Conservation (phyloP, 1,140 invertebrate species). For the Lamellibrachia luymesi region DNA sequence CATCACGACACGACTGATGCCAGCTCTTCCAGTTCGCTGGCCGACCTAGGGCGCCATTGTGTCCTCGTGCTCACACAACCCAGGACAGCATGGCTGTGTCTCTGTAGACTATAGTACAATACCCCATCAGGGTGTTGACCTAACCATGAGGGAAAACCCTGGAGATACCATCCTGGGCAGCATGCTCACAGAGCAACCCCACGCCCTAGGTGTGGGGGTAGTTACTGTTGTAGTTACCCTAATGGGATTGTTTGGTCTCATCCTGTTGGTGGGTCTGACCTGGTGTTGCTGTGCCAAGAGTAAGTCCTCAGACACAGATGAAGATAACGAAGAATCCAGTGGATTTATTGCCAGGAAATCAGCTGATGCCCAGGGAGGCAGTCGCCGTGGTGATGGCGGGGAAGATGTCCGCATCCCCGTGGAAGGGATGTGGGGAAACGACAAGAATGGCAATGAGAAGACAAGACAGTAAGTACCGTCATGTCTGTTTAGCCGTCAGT, state of each 20-base stretch:
- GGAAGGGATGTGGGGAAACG: slow-evolving; percentile 4
- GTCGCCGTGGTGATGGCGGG: slow-evolving; percentile 12
- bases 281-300: slow-evolving; percentile 42
- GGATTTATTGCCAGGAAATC: slow-evolving; percentile 5
- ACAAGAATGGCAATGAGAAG: slow-evolving; percentile 13
- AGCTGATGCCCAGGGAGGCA: slow-evolving; percentile 20
- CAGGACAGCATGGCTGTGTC: no score
- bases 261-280: slow-evolving; percentile 39
- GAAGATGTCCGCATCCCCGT: slow-evolving; percentile 18
- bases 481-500: not conserved
- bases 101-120: not conserved
- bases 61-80: not conserved
- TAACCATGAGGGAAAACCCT: not conserved
- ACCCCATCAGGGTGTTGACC: not conserved
- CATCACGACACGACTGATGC: not conserved
- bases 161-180: not conserved
- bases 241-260: slow-evolving; percentile 34
- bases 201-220: slow-evolving; percentile 33
- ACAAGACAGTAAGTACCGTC: not conserved
- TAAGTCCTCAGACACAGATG: slow-evolving; percentile 8
- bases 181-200: not conserved
- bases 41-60: not conserved
- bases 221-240: slow-evolving; percentile 33
- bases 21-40: not conserved
- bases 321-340: not conserved